Evolutionary conservation across 2,888 invertebrate species (phyloP).

Genomic region (Aplocera efformata): DNA sequence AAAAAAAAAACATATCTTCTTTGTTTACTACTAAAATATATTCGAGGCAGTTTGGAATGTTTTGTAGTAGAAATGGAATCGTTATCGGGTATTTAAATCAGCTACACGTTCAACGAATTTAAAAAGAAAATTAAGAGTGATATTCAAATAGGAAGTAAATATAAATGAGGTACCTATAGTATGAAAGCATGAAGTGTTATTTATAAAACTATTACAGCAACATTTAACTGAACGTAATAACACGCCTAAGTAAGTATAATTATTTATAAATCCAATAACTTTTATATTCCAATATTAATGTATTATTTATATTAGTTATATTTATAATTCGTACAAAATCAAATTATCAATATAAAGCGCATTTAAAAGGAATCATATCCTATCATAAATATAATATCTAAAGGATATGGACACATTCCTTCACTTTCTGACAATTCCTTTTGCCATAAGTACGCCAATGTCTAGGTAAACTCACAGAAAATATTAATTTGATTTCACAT

Average conservation of each 20-base stretch:
- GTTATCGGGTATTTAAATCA: constrained; percentile 9
- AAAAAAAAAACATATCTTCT: constrained; percentile 11
- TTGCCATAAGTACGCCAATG: constrained; percentile 2
- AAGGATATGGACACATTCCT: constrained; percentile 28
- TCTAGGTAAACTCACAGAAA: constrained; percentile 4
- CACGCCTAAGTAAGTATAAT: constrained; percentile 12
- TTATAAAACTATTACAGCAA: neutral
- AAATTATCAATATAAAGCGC: constrained; percentile 54
- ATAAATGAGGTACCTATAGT: too few relatives aligned
- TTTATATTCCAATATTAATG: constrained; percentile 10
- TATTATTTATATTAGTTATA: constrained; percentile 24
- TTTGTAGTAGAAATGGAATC: constrained; percentile 15
- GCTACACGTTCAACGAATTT: neutral
- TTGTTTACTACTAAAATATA: constrained; percentile 26
- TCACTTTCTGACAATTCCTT: constrained; percentile 23
- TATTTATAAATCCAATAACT: constrained; percentile 10
- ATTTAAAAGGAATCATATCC: constrained; percentile 45
- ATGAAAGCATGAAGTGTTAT: neutral
- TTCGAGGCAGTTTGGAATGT: constrained; percentile 35
- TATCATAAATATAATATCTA: constrained; percentile 30
- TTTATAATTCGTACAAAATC: constrained; percentile 46
- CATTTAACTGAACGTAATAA: constrained; percentile 2
- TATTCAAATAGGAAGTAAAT: too few relatives aligned
- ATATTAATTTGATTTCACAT: neutral
- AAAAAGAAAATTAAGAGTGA: too few relatives aligned